Conservation (phyloP, 2,113 vertebrate genomes). For the Chaetodon trifascialis region DNA sequence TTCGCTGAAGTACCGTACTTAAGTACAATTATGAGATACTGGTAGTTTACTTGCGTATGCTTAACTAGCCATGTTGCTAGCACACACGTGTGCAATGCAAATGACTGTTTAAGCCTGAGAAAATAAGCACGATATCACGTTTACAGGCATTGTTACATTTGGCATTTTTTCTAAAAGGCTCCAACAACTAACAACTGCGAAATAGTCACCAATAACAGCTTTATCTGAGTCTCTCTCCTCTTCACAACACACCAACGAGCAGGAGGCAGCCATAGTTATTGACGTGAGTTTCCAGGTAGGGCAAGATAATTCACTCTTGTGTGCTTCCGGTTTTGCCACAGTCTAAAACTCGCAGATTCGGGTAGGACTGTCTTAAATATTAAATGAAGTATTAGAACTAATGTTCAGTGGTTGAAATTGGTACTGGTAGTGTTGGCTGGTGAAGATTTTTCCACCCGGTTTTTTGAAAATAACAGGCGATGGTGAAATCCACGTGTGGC, state of each 20-base stretch:
- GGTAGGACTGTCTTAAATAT: not conserved
- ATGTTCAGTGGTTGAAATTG: not conserved
- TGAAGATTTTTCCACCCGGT: too few relatives aligned
- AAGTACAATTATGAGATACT: too few relatives aligned
- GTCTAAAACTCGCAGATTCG: not conserved
- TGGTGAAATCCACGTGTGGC: not conserved
- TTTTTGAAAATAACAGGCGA: not conserved
- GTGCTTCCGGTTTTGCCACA: slow-evolving; percentile 42
- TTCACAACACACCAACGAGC: slow-evolving; percentile 70
- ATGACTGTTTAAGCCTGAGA: not conserved
- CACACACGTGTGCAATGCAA: slow-evolving; percentile 45
- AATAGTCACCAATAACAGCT: slow-evolving; percentile 77
- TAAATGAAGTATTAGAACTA: not conserved
- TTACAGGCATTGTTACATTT: rapidly evolving
- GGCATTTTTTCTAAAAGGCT: too few relatives aligned
- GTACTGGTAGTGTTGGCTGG: not conserved
- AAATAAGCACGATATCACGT: rapidly evolving
- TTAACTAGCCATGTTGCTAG: not conserved
- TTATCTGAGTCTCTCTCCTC: slow-evolving; percentile 72
- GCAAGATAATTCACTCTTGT: slow-evolving; percentile 1
- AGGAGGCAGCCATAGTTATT: slow-evolving; percentile 78
- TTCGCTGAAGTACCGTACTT: not conserved
- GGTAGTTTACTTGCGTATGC: too few relatives aligned
- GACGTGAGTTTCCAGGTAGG: not conserved
- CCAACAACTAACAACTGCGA: not conserved